These are phyloP conservation scores for Aeoliscus strigatus DNA, from an alignment of 2,797 vertebrate species.

Conservation along the genomic window DNA sequence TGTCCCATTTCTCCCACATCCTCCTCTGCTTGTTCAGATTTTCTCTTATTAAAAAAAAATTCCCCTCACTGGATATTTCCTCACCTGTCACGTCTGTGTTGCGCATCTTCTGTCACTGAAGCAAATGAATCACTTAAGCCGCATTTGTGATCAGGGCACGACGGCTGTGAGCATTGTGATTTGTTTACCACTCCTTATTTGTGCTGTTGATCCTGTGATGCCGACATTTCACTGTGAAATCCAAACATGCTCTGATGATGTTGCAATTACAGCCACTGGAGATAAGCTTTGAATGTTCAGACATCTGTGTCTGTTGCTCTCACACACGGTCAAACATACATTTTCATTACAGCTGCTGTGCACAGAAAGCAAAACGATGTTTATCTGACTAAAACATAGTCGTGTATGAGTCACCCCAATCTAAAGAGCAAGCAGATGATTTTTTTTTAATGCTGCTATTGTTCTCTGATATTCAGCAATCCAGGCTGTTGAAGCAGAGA, in stretches of 20 bases:
- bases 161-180: slow-evolving; percentile 1
- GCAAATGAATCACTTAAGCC: slow-evolving; percentile 4
- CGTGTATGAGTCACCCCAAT: slow-evolving; percentile 17
- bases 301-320: slow-evolving; percentile 1
- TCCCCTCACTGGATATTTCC: slow-evolving; percentile 10
- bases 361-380: slow-evolving; percentile 19
- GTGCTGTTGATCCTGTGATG: background rate
- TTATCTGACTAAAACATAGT: slow-evolving; percentile 19
- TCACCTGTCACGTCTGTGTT: background rate
- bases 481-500: slow-evolving; percentile 15
- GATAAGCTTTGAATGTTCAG: background rate
- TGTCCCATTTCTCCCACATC: slow-evolving; percentile 4
- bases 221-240: slow-evolving; percentile 5
- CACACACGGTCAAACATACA: slow-evolving; percentile 15
- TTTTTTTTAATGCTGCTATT: slow-evolving; percentile 26
- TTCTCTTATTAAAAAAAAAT: slow-evolving; percentile 13
- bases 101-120: slow-evolving; percentile 2
- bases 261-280: slow-evolving; percentile 1
- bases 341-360: slow-evolving; percentile 5
- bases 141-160: background rate
- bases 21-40: slow-evolving; percentile 5
- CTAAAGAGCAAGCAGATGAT: slow-evolving; percentile 1
- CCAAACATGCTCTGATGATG: slow-evolving; percentile 6
- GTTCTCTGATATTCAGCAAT: slow-evolving; percentile 28
- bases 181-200: slow-evolving; percentile 2